Conservation (phyloP, 1,140 invertebrate species). For the silkworm (Bombyx mori) region DNA sequence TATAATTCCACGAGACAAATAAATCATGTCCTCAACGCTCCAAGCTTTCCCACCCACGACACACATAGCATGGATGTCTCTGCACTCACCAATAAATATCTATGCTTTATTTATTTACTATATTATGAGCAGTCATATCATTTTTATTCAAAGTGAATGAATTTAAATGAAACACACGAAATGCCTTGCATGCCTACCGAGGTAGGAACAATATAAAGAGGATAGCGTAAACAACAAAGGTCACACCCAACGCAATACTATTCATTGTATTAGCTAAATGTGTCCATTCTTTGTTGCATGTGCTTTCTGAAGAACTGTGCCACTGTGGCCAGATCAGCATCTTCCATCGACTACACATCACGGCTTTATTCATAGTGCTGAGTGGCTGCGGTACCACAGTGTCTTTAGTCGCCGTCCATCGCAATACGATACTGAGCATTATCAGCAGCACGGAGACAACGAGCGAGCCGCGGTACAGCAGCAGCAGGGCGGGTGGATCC, state of each 20-base stretch:
- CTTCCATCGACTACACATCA: conserved; percentile 18
- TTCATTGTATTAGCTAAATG: conserved; percentile 26
- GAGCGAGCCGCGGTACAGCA: not conserved
- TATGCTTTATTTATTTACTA: not conserved
- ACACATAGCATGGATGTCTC: not conserved
- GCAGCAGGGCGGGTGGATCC: conserved; percentile 1
- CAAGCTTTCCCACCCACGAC: not conserved
- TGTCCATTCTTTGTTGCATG: conserved; percentile 13
- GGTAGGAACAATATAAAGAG: not conserved
- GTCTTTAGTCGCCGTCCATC: too few species aligned
- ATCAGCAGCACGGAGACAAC: not conserved
- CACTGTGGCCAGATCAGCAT: conserved; percentile 20
- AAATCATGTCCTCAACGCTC: conserved; percentile 2
- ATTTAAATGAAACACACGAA: not conserved
- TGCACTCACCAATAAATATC: too few species aligned
- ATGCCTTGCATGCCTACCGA: not conserved
- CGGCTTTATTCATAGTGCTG: not conserved
- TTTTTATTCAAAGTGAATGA: not conserved
- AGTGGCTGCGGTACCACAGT: not conserved
- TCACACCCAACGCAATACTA: conserved; percentile 12
- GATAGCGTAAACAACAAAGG: not conserved
- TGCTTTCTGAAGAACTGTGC: conserved; percentile 5
- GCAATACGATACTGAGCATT: not conserved
- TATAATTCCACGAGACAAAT: conserved; percentile 5
- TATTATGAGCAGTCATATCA: too few species aligned